Evolutionary conservation across 35 echinoderm and acorn worm genomes (phyloP).

Genomic region (Ptychodera flava): DNA sequence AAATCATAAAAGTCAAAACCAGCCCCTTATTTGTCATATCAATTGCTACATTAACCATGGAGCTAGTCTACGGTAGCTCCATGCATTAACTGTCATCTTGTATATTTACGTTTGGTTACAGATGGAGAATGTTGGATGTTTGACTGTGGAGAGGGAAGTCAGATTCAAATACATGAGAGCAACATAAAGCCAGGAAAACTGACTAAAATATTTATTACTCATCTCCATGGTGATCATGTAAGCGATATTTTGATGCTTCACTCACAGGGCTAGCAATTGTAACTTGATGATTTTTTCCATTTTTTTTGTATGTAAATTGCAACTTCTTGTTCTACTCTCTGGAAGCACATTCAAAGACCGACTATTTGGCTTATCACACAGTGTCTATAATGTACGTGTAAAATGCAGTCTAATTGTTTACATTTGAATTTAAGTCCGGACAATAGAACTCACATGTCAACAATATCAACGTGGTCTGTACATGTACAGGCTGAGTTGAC

Average conservation of each 20-base stretch:
- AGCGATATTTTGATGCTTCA: not conserved
- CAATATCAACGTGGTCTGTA: too few relatives aligned
- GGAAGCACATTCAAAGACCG: too few relatives aligned
- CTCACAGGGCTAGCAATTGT: not conserved
- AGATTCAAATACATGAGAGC: conserved; percentile 63
- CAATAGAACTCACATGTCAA: too few relatives aligned
- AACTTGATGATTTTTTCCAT: too few relatives aligned
- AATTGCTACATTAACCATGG: not conserved
- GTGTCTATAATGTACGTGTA: too few relatives aligned
- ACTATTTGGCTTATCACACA: too few relatives aligned
- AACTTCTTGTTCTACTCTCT: too few relatives aligned
- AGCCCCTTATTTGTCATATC: not conserved
- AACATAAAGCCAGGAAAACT: conserved; percentile 44
- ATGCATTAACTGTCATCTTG: not conserved
- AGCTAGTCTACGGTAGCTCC: not conserved
- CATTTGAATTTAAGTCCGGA: too few relatives aligned
- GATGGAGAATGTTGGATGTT: conserved; percentile 52
- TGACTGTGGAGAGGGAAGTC: conserved; percentile 82
- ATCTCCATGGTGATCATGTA: conserved; percentile 75
- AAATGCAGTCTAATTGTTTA: too few relatives aligned
- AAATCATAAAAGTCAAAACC: not conserved
- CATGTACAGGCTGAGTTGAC: too few relatives aligned
- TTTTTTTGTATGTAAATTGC: too few relatives aligned
- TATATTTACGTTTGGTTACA: conserved; percentile 12
- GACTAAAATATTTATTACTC: conserved; percentile 76